phyloP scores from a whole-genome alignment of 53 echinoderm and acorn worm species.

The Zoroaster sp. region DNA sequence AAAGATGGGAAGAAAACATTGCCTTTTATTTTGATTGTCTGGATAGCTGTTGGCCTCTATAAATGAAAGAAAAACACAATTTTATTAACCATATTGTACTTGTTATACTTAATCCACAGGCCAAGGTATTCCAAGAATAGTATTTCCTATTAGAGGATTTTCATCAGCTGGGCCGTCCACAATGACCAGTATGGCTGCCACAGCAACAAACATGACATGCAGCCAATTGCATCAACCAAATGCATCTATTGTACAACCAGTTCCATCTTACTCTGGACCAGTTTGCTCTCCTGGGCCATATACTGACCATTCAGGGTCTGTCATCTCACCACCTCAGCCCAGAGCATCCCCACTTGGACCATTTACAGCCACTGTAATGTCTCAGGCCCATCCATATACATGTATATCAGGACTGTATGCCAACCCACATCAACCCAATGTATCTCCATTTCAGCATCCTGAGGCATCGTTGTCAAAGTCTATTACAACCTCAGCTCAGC shows the following conservation, averaged over 20 bases:
- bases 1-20: too few relatives aligned
- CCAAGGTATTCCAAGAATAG: conserved; percentile 50
- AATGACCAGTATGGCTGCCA: conserved; percentile 10
- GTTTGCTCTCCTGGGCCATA: conserved; percentile 39
- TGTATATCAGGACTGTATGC: conserved; percentile 27
- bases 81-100: background rate
- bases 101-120: background rate
- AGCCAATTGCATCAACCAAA: background rate
- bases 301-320: background rate
- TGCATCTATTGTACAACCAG: conserved; percentile 22
- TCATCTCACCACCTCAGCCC: conserved; percentile 13
- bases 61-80: background rate
- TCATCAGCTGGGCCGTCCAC: conserved; percentile 21
- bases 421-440: conserved; percentile 34
- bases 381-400: conserved; percentile 34
- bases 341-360: conserved; percentile 33
- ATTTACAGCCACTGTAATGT: conserved; percentile 46
- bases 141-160: conserved; percentile 42
- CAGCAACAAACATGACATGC: conserved; percentile 15
- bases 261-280: conserved; percentile 41
- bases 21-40: too few relatives aligned
- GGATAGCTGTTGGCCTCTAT: background rate
- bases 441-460: conserved; percentile 43
- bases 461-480: background rate
- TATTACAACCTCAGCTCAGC: background rate